Percentiles rank a stretch among this genome's conserved stretches.
Conservation (phyloP, 2,888 invertebrate species). For the Drosophila neutralis region DNA sequence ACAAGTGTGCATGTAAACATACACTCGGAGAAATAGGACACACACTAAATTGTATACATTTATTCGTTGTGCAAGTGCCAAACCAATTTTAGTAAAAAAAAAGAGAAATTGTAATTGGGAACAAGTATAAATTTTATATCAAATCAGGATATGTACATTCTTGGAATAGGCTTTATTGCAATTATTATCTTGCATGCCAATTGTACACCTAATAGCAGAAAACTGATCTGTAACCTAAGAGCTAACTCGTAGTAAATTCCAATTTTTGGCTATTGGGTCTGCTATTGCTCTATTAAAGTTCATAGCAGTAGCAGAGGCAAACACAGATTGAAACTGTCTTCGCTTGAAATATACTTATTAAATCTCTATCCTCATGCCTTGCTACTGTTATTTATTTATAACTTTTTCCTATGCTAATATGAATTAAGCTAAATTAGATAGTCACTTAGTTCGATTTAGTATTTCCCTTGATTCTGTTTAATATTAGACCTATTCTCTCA, state of each 20-base stretch:
- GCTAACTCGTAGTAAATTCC: too few species aligned
- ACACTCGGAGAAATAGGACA: neutral
- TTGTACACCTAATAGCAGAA: neutral
- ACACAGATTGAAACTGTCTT: neutral
- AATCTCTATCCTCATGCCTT: neutral
- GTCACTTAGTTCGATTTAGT: accelerated
- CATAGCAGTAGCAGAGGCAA: neutral
- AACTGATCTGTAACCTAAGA: neutral
- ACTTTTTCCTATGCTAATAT: neutral
- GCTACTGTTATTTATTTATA: neutral
- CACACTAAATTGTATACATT: neutral
- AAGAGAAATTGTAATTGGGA: too few species aligned
- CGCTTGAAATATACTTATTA: neutral
- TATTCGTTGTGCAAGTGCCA: neutral
- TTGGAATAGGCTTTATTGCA: neutral
- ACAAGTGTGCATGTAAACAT: neutral
- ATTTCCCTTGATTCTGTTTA: neutral
- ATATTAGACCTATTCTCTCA: neutral
- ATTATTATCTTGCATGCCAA: too few species aligned
- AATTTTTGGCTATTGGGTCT: too few species aligned
- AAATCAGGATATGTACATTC: neutral
- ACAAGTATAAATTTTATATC: too few species aligned
- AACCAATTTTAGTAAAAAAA: too few species aligned
- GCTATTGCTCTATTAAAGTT: too few species aligned
- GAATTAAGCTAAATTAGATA: neutral